Evolutionary conservation across 23 tunicate species (phyloP).

Genomic region (Oikopleura vanhoeffeni): DNA sequence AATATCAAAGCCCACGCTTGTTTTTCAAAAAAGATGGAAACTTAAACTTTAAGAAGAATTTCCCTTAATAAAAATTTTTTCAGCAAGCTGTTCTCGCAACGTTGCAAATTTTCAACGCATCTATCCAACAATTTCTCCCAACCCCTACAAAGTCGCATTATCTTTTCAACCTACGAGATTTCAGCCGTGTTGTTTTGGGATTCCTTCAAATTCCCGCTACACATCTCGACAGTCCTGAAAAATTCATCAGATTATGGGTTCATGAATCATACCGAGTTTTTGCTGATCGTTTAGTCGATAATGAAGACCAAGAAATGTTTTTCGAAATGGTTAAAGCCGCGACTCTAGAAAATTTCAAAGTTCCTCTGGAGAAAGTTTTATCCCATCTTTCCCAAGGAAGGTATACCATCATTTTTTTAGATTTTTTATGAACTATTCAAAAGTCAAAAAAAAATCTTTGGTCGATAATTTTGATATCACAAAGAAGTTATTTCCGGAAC

Average conservation of each 20-base stretch:
- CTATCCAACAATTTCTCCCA: constrained; percentile 57
- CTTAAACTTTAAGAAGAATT: background rate
- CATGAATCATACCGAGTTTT: constrained; percentile 86
- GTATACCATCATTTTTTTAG: no score
- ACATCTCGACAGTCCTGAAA: constrained; percentile 34
- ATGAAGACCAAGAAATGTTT: constrained; percentile 43
- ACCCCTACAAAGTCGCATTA: constrained; percentile 93
- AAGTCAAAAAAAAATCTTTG: no score
- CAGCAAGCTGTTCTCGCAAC: constrained; percentile 47
- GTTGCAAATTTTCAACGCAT: constrained; percentile 50
- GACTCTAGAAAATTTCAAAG: constrained; percentile 50
- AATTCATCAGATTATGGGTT: constrained; percentile 77
- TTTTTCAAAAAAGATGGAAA: background rate
- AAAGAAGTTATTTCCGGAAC: background rate
- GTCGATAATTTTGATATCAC: background rate
- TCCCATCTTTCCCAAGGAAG: constrained; percentile 43
- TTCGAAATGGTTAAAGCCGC: constrained; percentile 65
- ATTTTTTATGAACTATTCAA: no score
- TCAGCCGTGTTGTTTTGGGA: constrained; percentile 66
- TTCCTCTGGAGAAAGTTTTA: constrained; percentile 62
- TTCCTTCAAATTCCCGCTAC: constrained; percentile 50
- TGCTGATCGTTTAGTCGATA: constrained; percentile 85
- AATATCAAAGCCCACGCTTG: background rate
- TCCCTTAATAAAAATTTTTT: constrained; percentile 46
- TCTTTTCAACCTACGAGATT: constrained; percentile 78